Conservation (phyloP, 2,888 invertebrate species). For the Aromia moschata region DNA sequence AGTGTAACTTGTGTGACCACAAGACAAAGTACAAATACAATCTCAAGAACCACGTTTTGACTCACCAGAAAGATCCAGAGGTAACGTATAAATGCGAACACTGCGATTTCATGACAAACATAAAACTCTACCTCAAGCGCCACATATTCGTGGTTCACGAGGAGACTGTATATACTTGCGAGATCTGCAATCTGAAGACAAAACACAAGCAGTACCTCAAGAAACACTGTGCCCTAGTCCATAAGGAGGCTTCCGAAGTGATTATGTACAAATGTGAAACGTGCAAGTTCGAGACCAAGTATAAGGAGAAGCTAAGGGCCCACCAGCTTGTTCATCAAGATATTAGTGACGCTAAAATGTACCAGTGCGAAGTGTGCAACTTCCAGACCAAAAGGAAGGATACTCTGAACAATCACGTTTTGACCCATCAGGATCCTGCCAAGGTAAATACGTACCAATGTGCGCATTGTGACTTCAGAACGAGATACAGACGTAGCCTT, state of each 20-base stretch:
- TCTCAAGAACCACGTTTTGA: constrained; percentile 7
- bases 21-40: constrained; percentile 6
- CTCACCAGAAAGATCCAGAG: neutral
- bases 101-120: neutral
- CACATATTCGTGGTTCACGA: neutral
- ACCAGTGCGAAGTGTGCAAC: neutral
- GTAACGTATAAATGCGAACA: neutral
- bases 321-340: neutral
- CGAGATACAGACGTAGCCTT: constrained; percentile 1
- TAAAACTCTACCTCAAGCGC: neutral
- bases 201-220: neutral
- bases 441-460: neutral
- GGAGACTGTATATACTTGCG: neutral
- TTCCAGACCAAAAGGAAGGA: neutral
- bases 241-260: neutral
- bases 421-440: neutral
- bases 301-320: neutral
- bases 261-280: neutral
- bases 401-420: neutral
- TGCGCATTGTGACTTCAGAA: neutral
- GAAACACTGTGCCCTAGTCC: neutral
- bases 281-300: neutral
- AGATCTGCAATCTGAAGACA: neutral
- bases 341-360: neutral
- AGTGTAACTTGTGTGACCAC: constrained; percentile 2